Evolutionary conservation across 37 sponge, comb jelly and placozoan genomes (phyloP).

Genomic region (Haliclona indistincta): DNA sequence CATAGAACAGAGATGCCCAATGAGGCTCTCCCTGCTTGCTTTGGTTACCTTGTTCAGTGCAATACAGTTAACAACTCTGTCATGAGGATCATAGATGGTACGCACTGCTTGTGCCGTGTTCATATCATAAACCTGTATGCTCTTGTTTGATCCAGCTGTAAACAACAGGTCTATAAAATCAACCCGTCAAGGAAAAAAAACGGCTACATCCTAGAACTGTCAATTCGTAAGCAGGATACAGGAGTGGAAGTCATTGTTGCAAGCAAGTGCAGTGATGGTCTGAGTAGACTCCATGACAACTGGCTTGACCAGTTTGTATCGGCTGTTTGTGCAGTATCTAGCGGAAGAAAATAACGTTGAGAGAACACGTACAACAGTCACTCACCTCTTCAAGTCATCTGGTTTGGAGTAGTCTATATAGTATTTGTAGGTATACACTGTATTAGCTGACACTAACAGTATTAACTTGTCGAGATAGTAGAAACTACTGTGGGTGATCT

Average conservation of each 20-base stretch:
- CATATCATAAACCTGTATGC: conserved; percentile 82
- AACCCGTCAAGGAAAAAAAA: background rate
- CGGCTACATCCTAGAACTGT: background rate
- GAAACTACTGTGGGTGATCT: conserved; percentile 73
- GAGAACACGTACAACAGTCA: background rate
- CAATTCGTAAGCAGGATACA: conserved; percentile 58
- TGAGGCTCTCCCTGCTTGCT: background rate
- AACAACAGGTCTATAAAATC: conserved; percentile 73
- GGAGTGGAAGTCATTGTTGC: conserved; percentile 90
- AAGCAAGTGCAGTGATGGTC: conserved; percentile 77
- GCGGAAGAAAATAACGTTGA: conserved; percentile 6
- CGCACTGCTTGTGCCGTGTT: conserved; percentile 53
- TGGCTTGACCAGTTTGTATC: conserved; percentile 53
- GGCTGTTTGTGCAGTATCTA: conserved; percentile 60
- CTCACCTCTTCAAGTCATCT: conserved; percentile 90
- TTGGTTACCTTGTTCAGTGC: conserved; percentile 72
- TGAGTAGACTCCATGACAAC: conserved; percentile 57
- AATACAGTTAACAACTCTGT: conserved; percentile 65
- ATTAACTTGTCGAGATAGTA: conserved; percentile 98
- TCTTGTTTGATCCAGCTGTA: conserved; percentile 74
- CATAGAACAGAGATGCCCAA: background rate
- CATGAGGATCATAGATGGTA: conserved; percentile 56
- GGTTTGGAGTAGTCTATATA: conserved; percentile 69
- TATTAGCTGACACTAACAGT: conserved; percentile 63
- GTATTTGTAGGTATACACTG: conserved; percentile 87